phyloP scores from a whole-genome alignment of 2,113 vertebrate species.

The Labeo catla region DNA sequence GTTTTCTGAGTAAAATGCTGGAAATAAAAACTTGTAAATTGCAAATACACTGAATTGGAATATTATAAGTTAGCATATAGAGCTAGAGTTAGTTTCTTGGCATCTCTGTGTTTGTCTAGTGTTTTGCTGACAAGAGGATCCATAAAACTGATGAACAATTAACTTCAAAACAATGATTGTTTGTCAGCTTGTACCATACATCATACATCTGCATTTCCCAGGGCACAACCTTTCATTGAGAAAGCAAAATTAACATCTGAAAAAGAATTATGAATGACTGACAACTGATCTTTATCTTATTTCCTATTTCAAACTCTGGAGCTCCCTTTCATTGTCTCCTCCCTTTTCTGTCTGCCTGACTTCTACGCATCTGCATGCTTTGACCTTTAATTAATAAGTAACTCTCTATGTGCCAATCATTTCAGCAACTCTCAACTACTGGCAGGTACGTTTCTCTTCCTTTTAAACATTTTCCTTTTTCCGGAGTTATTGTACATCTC shows the following conservation, averaged over 20 bases:
- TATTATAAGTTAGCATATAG: neutral
- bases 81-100: neutral
- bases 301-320: conserved; percentile 28
- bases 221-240: conserved; percentile 9
- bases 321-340: conserved; percentile 28
- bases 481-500: neutral
- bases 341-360: neutral
- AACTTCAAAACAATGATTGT: neutral
- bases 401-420: conserved; percentile 17
- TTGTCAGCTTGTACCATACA: neutral
- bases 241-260: neutral
- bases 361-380: neutral
- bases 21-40: neutral
- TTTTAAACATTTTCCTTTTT: neutral
- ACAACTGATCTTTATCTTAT: conserved; percentile 51
- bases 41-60: neutral
- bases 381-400: neutral
- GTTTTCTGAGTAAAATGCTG: neutral
- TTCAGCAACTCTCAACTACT: neutral
- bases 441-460: conserved; percentile 5
- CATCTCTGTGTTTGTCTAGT: neutral
- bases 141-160: neutral
- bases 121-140: neutral
- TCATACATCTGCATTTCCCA: neutral
- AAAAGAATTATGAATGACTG: conserved; percentile 49